These are phyloP conservation scores for Aphaenogaster rudis DNA, from an alignment of 1,140 invertebrate species.

Conservation along the genomic window DNA sequence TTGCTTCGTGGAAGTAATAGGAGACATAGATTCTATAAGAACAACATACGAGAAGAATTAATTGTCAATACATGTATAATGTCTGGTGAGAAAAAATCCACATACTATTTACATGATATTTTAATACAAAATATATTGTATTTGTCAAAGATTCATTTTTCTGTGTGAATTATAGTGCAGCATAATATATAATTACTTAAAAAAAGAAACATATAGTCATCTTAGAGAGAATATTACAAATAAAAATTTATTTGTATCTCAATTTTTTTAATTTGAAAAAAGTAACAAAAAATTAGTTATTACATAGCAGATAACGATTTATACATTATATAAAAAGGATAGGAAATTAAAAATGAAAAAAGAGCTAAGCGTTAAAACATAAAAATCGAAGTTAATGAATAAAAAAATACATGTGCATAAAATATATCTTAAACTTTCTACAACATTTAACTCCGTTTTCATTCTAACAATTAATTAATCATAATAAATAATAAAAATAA, in stretches of 20 bases:
- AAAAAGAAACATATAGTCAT: neutral
- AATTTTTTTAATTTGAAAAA: constrained; percentile 9
- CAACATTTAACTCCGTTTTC: neutral
- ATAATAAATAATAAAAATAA: constrained; percentile 1
- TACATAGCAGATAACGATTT: neutral
- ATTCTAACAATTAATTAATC: neutral
- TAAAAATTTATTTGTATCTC: neutral
- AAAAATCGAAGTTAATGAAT: neutral
- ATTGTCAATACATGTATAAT: constrained; percentile 8
- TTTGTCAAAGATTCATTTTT: neutral
- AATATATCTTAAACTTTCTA: neutral
- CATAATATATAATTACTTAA: neutral
- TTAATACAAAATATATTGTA: constrained; percentile 22
- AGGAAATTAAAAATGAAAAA: neutral
- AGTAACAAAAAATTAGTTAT: neutral
- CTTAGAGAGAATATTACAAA: neutral
- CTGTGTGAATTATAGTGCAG: neutral
- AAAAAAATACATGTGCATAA: neutral
- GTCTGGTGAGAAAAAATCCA: neutral
- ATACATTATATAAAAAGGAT: neutral
- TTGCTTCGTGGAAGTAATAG: constrained; percentile 74
- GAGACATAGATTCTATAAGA: constrained; percentile 77
- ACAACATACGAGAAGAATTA: neutral
- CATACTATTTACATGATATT: neutral
- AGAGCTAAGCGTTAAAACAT: neutral